Evolutionary conservation across 2,113 vertebrate genomes (phyloP).

Genomic region (Oxyura jamaicensis): DNA sequence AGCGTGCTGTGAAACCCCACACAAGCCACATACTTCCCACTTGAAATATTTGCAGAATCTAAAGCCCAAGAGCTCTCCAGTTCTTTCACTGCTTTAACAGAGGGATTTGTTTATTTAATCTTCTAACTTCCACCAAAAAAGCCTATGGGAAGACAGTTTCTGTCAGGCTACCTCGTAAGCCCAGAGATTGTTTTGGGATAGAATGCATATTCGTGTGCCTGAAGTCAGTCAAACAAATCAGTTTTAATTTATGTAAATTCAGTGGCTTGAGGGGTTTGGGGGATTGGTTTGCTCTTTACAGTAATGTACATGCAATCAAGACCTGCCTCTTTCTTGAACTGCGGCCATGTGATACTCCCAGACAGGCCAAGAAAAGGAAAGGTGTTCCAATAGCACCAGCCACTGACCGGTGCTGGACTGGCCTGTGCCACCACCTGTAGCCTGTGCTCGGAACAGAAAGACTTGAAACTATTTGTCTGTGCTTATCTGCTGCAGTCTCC

Average conservation of each 20-base stretch:
- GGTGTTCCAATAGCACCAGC: neutral
- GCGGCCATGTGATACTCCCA: neutral
- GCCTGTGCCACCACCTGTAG: neutral
- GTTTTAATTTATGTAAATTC: neutral
- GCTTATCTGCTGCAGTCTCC: neutral
- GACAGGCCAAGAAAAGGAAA: neutral
- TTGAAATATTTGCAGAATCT: neutral
- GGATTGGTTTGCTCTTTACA: neutral
- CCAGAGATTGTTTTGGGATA: neutral
- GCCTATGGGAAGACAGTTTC: neutral
- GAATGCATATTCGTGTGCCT: neutral
- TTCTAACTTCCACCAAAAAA: neutral
- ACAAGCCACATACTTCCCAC: neutral
- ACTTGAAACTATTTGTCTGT: neutral
- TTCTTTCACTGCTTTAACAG: neutral
- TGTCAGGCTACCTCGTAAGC: neutral
- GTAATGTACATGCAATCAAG: neutral
- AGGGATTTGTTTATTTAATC: neutral
- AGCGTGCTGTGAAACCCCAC: neutral
- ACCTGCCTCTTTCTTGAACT: neutral
- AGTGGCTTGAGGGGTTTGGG: neutral
- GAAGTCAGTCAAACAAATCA: neutral
- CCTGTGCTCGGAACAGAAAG: neutral
- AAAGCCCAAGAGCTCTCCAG: neutral
- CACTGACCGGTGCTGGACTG: neutral